Percentiles rank a stretch among this genome's conserved stretches.
These are phyloP conservation scores for Pangasius djambal DNA, from an alignment of 2,797 vertebrate species.

Conservation along the genomic window DNA sequence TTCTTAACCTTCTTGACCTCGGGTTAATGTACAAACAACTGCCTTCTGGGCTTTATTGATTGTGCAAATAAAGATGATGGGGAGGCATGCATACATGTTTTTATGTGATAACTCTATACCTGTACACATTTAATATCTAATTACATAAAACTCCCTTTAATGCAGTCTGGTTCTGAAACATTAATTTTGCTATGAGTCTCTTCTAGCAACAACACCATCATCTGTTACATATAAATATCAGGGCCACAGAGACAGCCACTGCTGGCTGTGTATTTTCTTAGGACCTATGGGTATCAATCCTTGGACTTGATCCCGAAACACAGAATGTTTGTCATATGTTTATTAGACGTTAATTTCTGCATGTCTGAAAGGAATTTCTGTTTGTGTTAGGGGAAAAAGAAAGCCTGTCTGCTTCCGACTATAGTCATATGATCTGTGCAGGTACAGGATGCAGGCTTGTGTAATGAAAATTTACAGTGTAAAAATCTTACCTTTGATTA, in stretches of 20 bases:
- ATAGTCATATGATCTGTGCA: background rate
- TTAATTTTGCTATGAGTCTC: background rate
- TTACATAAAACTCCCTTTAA: background rate
- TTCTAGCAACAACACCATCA: slow-evolving; percentile 10
- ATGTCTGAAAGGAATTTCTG: slow-evolving; percentile 19
- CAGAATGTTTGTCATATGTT: background rate
- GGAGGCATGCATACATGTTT: background rate
- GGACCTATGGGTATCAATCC: background rate
- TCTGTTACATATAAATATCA: slow-evolving; percentile 3
- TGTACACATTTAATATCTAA: background rate
- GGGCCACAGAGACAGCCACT: background rate
- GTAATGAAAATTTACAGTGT: slow-evolving; percentile 32
- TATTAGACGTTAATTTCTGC: slow-evolving; percentile 2
- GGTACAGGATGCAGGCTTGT: slow-evolving; percentile 28
- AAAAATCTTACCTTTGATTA: slow-evolving; percentile 26
- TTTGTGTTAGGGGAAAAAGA: background rate
- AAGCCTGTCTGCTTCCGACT: background rate
- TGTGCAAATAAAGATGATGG: background rate
- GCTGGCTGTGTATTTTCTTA: slow-evolving; percentile 9
- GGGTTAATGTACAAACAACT: slow-evolving; percentile 29
- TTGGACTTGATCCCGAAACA: background rate
- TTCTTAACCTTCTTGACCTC: slow-evolving; percentile 20
- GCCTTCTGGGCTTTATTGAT: background rate
- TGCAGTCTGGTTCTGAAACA: background rate
- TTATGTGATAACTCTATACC: background rate